Conservation (phyloP, 2,113 vertebrate species). For the Macrotis lagotis region DNA sequence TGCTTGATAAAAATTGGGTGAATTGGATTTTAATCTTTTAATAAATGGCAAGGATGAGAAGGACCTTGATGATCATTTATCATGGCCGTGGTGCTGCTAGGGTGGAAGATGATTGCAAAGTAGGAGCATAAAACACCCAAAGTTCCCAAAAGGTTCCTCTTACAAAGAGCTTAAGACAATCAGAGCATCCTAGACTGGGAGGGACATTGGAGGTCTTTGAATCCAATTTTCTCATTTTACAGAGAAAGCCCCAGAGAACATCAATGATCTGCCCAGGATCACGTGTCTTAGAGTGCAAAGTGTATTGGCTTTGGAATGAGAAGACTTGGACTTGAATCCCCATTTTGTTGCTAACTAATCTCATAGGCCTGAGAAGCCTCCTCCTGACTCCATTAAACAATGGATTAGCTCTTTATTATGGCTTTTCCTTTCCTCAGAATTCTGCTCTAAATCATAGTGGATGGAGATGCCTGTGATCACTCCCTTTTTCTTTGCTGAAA, state of each 20-base stretch:
- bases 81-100: too few relatives aligned
- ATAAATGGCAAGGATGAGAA: too few relatives aligned
- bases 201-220: too few relatives aligned
- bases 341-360: not conserved
- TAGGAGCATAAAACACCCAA: too few relatives aligned
- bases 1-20: too few relatives aligned
- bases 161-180: too few relatives aligned
- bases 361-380: not conserved
- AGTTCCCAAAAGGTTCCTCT: too few relatives aligned
- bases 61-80: too few relatives aligned
- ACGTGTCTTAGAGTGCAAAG: not conserved
- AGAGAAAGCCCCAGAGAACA: not conserved
- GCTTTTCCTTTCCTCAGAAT: not conserved
- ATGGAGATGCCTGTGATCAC: not conserved
- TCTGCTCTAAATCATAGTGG: not conserved
- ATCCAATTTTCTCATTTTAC: too few relatives aligned
- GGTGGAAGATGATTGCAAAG: too few relatives aligned
- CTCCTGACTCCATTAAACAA: not conserved
- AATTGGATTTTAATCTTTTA: too few relatives aligned
- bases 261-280: not conserved
- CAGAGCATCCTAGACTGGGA: too few relatives aligned
- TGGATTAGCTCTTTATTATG: not conserved
- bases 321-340: not conserved
- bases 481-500: not conserved
- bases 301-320: not conserved